phyloP scores from a whole-genome alignment of 2,888 invertebrate genomes.

The Xestoiulus laeticollis region DNA sequence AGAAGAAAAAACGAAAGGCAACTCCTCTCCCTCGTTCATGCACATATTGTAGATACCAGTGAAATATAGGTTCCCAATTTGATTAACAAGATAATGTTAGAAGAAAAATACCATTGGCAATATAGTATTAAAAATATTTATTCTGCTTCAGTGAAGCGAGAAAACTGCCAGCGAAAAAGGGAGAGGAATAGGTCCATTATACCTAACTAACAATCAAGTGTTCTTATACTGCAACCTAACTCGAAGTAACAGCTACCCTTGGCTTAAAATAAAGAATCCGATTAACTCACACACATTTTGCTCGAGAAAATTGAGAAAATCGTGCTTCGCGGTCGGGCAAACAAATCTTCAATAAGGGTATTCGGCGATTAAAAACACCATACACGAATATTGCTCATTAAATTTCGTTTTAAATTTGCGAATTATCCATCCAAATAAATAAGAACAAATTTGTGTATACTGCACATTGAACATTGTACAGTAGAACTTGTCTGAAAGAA shows the following conservation, averaged over 20 bases:
- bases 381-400: background rate
- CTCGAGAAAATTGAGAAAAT: no score
- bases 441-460: background rate
- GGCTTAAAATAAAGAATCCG: background rate
- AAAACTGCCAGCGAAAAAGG: background rate
- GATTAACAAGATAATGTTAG: background rate
- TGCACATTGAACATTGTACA: background rate
- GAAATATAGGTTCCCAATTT: background rate
- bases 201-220: background rate
- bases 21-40: background rate
- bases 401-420: background rate
- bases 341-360: background rate
- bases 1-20: background rate
- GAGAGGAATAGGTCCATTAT: background rate
- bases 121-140: slow-evolving; percentile 3
- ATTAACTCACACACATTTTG: no score
- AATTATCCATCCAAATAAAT: no score
- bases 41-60: background rate
- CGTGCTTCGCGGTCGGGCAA: background rate
- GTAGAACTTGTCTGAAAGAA: no score
- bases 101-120: background rate
- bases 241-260: background rate
- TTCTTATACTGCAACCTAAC: background rate
- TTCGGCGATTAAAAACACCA: no score
- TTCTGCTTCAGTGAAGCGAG: background rate